Conservation (phyloP, 2,797 vertebrate species). For the Limnodromus scolopaceus region DNA sequence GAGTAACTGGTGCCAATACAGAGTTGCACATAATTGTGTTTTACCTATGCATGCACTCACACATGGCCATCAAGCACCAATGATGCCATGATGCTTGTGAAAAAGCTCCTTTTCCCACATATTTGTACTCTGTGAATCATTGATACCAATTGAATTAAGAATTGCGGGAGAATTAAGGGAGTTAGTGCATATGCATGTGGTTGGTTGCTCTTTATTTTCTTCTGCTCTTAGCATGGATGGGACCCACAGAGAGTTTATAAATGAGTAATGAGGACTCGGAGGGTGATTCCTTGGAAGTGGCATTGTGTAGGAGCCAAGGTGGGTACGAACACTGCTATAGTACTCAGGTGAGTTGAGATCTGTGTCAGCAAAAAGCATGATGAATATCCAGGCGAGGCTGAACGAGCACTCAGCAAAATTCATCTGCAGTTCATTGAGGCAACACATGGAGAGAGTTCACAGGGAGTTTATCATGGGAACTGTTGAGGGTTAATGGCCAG, state of each 20-base stretch:
- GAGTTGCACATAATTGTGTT: fast-evolving
- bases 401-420: not conserved
- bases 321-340: fast-evolving
- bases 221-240: not conserved
- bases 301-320: not conserved
- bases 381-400: not conserved
- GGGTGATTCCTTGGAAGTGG: not conserved
- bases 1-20: fast-evolving
- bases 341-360: not conserved
- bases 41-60: fast-evolving
- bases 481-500: slow-evolving; percentile 61
- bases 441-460: slow-evolving; percentile 41
- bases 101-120: fast-evolving
- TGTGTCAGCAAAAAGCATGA: not conserved
- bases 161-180: not conserved
- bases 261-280: not conserved
- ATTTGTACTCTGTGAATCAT: fast-evolving
- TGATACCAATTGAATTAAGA: not conserved
- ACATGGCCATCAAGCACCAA: not conserved
- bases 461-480: slow-evolving; percentile 39
- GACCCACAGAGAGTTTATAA: not conserved
- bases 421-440: slow-evolving; percentile 53
- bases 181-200: fast-evolving
- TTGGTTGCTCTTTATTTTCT: not conserved
- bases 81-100: fast-evolving